phyloP scores from a whole-genome alignment of 2,113 vertebrate species.

The Pitta sordida region DNA sequence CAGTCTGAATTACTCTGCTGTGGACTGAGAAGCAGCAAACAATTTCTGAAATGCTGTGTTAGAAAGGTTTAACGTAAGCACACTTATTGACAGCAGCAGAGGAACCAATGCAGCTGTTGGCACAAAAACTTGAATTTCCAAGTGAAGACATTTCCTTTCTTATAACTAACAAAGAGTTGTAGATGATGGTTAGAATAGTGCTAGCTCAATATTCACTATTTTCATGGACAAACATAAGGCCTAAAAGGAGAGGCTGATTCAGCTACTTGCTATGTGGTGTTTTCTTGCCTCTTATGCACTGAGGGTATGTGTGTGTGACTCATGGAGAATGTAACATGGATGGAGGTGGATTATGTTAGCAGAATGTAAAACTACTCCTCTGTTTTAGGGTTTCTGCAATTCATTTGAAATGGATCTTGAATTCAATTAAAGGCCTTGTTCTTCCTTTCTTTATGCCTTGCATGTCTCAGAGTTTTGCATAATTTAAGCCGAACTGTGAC shows the following conservation, averaged over 20 bases:
- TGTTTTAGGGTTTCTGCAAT: conserved; percentile 4
- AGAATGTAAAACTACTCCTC: conserved; percentile 29
- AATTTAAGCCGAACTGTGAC: conserved; percentile 4
- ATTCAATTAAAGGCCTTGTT: conserved; percentile 54
- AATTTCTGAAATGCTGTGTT: not conserved
- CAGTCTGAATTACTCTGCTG: not conserved
- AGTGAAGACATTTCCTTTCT: not conserved
- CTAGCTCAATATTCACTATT: not conserved
- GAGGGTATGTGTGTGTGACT: not conserved
- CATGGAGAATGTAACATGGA: not conserved
- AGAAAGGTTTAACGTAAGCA: not conserved
- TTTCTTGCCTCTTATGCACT: not conserved
- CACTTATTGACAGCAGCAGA: not conserved
- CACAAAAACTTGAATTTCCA: not conserved
- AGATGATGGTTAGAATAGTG: not conserved
- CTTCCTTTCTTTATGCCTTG: conserved; percentile 11
- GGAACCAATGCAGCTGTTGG: not conserved
- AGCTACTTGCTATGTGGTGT: not conserved
- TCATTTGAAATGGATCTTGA: conserved; percentile 36
- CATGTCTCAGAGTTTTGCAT: conserved; percentile 46
- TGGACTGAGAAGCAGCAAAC: not conserved
- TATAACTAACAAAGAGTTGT: not conserved
- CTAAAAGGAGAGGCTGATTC: not conserved
- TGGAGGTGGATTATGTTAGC: conserved; percentile 50
- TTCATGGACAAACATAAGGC: not conserved